Conservation (phyloP, 2,113 vertebrate species). For the Rhabdornis inornatus region DNA sequence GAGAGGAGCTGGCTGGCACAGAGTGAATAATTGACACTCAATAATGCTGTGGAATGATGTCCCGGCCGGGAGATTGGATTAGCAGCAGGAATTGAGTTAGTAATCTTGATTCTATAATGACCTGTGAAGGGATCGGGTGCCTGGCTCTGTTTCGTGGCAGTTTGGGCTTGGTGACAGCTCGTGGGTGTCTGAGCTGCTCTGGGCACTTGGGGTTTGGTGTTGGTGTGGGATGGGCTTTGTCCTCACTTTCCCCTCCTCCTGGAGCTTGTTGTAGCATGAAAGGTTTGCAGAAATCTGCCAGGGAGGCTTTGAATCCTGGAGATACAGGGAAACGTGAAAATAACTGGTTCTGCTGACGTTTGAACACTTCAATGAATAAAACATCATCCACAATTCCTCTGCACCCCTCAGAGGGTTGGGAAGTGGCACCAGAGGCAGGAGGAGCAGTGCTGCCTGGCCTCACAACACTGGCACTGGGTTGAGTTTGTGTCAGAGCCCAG, state of each 20-base stretch:
- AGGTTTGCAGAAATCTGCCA: not conserved
- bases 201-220: not conserved
- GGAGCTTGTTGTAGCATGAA: not conserved
- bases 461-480: not conserved
- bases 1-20: not conserved
- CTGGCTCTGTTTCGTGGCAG: fast-evolving
- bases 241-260: not conserved
- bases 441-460: not conserved
- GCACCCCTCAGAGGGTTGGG: not conserved
- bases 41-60: not conserved
- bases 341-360: not conserved
- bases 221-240: not conserved
- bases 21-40: not conserved
- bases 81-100: not conserved
- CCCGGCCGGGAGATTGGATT: not conserved
- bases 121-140: not conserved
- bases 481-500: not conserved
- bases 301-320: not conserved
- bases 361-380: not conserved
- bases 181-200: not conserved
- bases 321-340: not conserved
- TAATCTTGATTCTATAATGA: not conserved
- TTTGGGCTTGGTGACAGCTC: not conserved
- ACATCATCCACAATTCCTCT: not conserved
- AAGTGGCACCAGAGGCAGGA: not conserved